Percentiles rank a stretch among this genome's conserved stretches.
phyloP scores from a whole-genome alignment of 2,113 vertebrate genomes.

The Pelvicachromis taeniatus region DNA sequence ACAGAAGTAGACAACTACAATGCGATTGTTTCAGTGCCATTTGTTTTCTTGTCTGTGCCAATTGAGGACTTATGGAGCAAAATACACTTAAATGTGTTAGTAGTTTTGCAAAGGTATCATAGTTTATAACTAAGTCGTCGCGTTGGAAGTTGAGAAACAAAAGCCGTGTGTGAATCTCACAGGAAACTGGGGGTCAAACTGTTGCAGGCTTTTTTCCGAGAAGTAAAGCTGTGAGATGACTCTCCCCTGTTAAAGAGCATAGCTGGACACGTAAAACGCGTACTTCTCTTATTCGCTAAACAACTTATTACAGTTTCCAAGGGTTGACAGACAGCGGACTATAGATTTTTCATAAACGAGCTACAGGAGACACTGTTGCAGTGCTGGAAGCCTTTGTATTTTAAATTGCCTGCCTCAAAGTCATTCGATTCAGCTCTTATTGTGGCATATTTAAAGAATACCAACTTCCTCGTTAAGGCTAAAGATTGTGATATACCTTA shows the following conservation, averaged over 20 bases:
- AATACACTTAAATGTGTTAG: conserved; percentile 3
- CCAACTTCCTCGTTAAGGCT: background rate
- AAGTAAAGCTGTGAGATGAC: conserved; percentile 50
- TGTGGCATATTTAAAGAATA: background rate
- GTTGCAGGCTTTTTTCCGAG: conserved; percentile 38
- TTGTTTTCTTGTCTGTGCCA: background rate
- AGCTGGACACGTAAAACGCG: conserved; percentile 10
- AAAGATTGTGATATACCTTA: background rate
- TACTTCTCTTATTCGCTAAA: background rate
- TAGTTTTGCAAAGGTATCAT: conserved; percentile 4
- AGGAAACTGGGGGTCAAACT: conserved; percentile 67
- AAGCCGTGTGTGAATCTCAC: conserved; percentile 50
- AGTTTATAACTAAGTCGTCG: conserved; percentile 11
- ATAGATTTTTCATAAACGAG: background rate
- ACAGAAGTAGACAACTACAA: too few species aligned
- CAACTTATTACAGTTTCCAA: background rate
- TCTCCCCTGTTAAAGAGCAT: conserved; percentile 16
- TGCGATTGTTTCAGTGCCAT: background rate
- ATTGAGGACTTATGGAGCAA: background rate
- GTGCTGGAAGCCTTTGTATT: background rate
- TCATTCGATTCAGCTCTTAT: background rate
- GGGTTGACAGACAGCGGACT: conserved; percentile 1
- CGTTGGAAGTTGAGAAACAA: conserved; percentile 42
- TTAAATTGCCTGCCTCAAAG: background rate
- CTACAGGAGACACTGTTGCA: background rate